Base-by-base conservation (phyloP, 2,113 vertebrate genomes). In the Oryzias woworae region DNA sequence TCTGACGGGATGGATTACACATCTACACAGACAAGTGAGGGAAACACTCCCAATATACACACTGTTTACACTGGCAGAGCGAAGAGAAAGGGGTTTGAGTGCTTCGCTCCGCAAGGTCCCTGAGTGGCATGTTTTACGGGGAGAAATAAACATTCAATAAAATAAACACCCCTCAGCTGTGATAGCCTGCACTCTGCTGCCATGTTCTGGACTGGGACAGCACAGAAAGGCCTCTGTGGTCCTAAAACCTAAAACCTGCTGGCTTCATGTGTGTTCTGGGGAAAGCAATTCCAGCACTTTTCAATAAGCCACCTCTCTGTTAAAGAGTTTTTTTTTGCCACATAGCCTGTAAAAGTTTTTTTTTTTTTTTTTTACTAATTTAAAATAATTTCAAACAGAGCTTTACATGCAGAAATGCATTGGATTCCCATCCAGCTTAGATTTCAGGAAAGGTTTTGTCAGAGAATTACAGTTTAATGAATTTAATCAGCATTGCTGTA, bases 1-100 rank as follows among this genome's bases (percentile, higher is more conserved):
- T 88, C 81, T 87, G 89, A 89, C 89, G 89, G 91, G 87, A 91
- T 91, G 88, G 90, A 92, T 92, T 91, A 92, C 89, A 92, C 87
- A 89, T 91, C 86, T 87, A 88, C 86, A 88, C 90, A 88, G 84
- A 84, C 90, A 83, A 85, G 86, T 82, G 80, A 84, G 81, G 84
- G 86, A 85, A 90, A 88, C 80, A 84, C 87, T 80, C 82, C 70
- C 81, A 58, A 81, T 87, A 86, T 81, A 87, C 82, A 83, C 83
- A 66, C 73, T 90, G 90, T 92, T 92, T 92, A 91, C 85, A 86
- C 63, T 75, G 67, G 55, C 49, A 31, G 71, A 60, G 57, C 72
- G 26, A 53, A 42, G 59, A 62, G 62, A 73, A 42, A 48, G 58
- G 53, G 43, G 46, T 57, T 66, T 63, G 63, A 82, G 66, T 75